Percentiles rank a stretch among this genome's conserved stretches.
phyloP scores from a whole-genome alignment of 2,797 vertebrate genomes.

The Alca torda region DNA sequence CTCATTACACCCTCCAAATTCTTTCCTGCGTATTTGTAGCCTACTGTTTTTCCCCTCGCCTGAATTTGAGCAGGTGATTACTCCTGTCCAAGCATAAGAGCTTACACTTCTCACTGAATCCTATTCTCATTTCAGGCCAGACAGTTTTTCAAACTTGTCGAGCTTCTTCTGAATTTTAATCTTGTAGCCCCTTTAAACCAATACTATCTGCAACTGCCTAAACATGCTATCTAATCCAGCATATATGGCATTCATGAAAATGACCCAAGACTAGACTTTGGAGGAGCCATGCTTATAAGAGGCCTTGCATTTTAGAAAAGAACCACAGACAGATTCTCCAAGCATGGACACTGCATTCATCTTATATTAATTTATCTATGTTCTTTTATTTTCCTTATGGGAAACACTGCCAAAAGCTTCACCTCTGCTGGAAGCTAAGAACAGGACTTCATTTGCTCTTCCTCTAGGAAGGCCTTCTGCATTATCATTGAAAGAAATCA shows the following conservation, averaged over 20 bases:
- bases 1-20: not conserved
- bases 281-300: not conserved
- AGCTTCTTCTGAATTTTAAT: not conserved
- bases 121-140: not conserved
- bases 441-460: not conserved
- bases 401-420: not conserved
- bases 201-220: not conserved
- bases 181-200: not conserved
- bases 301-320: not conserved
- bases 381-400: not conserved
- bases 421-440: not conserved
- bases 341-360: not conserved
- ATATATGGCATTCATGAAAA: accelerated
- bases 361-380: not conserved
- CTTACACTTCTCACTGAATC: not conserved
- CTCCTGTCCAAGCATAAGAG: not conserved
- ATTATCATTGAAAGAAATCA: not conserved
- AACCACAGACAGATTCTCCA: not conserved
- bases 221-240: not conserved
- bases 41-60: not conserved
- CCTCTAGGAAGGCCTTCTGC: not conserved
- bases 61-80: not conserved
- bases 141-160: not conserved
- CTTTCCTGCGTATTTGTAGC: not conserved
- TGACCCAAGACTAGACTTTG: not conserved